Conservation (phyloP, 2,113 vertebrate species). For the Sander vitreus region DNA sequence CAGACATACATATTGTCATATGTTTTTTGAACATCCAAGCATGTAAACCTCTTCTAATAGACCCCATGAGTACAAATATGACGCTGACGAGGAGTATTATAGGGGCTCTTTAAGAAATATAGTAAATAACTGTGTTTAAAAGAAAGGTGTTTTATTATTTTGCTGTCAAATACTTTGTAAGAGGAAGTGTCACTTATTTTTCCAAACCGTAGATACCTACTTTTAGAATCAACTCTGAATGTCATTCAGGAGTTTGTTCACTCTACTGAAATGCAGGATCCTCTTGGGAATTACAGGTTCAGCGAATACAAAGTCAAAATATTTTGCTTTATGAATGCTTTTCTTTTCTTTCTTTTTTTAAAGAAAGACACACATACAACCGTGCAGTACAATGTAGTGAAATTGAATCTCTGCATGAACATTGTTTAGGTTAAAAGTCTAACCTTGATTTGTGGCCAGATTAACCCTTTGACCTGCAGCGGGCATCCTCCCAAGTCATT, state of each 20-base stretch:
- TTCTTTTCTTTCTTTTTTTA: not conserved
- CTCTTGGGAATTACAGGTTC: slow-evolving; percentile 2
- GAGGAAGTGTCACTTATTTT: not conserved
- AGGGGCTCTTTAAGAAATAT: not conserved
- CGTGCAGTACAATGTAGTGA: too few species aligned
- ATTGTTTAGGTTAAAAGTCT: not conserved
- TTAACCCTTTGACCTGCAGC: not conserved
- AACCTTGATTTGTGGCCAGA: not conserved
- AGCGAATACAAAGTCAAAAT: slow-evolving; percentile 3
- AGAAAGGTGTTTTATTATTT: not conserved
- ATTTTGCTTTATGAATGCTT: not conserved
- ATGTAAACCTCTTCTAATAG: too few species aligned
- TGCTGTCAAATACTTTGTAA: not conserved
- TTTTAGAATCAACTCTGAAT: slow-evolving; percentile 21
- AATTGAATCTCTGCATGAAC: too few species aligned
- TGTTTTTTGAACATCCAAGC: too few species aligned
- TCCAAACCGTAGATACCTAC: not conserved
- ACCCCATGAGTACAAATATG: too few species aligned
- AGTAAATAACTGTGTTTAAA: not conserved
- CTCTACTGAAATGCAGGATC: slow-evolving; percentile 11
- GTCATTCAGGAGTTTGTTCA: slow-evolving; percentile 24
- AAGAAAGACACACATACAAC: too few species aligned
- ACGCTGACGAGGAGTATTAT: too few species aligned
- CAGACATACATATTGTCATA: too few species aligned
- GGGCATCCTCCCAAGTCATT: not conserved